Percentiles rank a stretch among this genome's conserved stretches.
phyloP scores from a whole-genome alignment of 2,113 vertebrate species.

The Ochotona curzoniae region DNA sequence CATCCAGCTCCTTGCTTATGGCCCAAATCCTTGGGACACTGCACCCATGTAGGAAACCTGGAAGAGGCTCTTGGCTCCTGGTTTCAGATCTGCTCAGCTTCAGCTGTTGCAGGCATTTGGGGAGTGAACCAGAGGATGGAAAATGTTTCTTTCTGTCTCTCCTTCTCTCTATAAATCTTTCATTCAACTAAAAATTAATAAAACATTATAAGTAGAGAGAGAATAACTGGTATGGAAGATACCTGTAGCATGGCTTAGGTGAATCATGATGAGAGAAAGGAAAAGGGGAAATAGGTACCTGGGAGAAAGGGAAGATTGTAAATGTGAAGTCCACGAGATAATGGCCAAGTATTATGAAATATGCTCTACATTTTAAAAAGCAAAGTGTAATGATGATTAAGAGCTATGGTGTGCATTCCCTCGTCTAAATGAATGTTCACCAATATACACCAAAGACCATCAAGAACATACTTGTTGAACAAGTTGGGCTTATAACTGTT shows the following conservation, averaged over 20 bases:
- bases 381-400: neutral
- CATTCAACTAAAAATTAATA: too few relatives aligned
- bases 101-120: too few relatives aligned
- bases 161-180: too few relatives aligned
- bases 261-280: neutral
- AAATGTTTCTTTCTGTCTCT: too few relatives aligned
- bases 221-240: neutral
- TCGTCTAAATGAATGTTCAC: neutral
- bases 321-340: neutral
- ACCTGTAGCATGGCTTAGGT: neutral
- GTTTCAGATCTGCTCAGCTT: too few relatives aligned
- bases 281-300: neutral
- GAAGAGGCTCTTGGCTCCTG: too few relatives aligned
- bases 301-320: neutral
- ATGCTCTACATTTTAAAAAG: neutral
- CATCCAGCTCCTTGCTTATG: too few relatives aligned
- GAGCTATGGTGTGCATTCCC: neutral
- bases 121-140: too few relatives aligned
- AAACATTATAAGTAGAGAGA: too few relatives aligned
- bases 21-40: too few relatives aligned
- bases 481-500: neutral
- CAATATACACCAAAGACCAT: neutral
- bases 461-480: neutral
- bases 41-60: too few relatives aligned
- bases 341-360: neutral